phyloP scores from a whole-genome alignment of 2,888 invertebrate genomes.

The Agriotes lineatus region DNA sequence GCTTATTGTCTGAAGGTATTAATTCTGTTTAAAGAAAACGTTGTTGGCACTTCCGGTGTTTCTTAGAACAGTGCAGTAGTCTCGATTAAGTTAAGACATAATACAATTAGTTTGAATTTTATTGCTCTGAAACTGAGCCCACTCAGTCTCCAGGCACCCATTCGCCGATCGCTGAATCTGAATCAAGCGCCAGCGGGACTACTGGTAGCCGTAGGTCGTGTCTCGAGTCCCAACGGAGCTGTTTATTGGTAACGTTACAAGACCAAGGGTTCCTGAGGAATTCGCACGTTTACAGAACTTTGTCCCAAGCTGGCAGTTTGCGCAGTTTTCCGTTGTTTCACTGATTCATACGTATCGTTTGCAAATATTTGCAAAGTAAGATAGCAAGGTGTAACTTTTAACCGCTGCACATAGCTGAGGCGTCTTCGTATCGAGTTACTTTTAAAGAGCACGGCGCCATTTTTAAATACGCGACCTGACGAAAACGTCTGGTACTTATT shows the following conservation, averaged over 20 bases:
- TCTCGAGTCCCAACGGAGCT: slow-evolving; percentile 5
- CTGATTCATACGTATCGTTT: slow-evolving; percentile 27
- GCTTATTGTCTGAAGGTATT: no score
- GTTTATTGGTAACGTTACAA: no score
- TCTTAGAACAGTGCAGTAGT: slow-evolving; percentile 18
- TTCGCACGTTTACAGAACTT: no score
- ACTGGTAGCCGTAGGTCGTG: neutral
- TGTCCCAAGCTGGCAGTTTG: neutral
- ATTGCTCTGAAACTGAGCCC: slow-evolving; percentile 14
- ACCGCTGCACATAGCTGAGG: slow-evolving; percentile 30
- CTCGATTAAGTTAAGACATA: slow-evolving; percentile 7
- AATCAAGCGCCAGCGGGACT: neutral
- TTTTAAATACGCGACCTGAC: slow-evolving; percentile 27
- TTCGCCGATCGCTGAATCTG: neutral
- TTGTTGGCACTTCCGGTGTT: slow-evolving; percentile 5
- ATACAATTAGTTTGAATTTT: slow-evolving; percentile 14
- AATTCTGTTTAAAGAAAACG: no score
- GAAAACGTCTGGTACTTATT: slow-evolving; percentile 28
- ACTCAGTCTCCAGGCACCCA: neutral
- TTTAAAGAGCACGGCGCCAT: slow-evolving; percentile 34
- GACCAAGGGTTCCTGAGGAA: no score
- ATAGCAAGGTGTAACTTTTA: slow-evolving; percentile 34
- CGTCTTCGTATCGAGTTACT: slow-evolving; percentile 31
- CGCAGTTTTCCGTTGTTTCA: neutral
- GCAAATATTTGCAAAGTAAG: slow-evolving; percentile 42